Conservation (phyloP, 2,888 invertebrate genomes). For the Cistogaster globosa region DNA sequence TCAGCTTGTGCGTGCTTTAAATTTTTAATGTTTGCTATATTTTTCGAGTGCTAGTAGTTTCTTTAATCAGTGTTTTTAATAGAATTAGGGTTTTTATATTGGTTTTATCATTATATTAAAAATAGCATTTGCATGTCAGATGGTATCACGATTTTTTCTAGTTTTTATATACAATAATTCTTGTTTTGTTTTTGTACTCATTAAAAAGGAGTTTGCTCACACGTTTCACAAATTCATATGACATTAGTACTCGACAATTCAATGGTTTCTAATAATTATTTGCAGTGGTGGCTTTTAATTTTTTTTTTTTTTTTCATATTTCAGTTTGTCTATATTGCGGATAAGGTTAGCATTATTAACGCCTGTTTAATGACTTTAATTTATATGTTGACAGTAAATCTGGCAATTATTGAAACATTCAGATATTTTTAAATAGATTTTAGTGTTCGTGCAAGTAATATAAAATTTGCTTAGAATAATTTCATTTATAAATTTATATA, state of each 20-base stretch:
- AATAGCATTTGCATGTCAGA: conserved; percentile 48
- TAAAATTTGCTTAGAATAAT: too few relatives aligned
- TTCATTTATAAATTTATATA: too few relatives aligned
- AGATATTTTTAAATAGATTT: too few relatives aligned
- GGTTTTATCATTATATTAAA: conserved; percentile 34
- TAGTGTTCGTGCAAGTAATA: too few relatives aligned
- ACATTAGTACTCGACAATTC: conserved; percentile 33
- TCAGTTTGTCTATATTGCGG: too few relatives aligned
- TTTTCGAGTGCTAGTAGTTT: conserved; percentile 3
- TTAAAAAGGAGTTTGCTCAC: conserved; percentile 58
- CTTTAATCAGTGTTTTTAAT: conserved; percentile 27
- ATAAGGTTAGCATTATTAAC: too few relatives aligned
- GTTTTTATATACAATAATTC: not conserved
- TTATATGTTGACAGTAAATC: too few relatives aligned
- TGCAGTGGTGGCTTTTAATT: too few relatives aligned
- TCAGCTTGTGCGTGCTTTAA: not conserved
- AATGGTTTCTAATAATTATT: not conserved
- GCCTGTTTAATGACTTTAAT: too few relatives aligned
- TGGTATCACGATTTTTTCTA: conserved; percentile 39
- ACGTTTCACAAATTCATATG: conserved; percentile 56
- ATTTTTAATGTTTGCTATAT: not conserved
- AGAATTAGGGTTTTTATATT: conserved; percentile 8
- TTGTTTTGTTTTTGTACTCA: conserved; percentile 4
- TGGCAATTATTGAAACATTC: too few relatives aligned
- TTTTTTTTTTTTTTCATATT: too few relatives aligned